These are phyloP conservation scores for Lacanobia wlatinum DNA, from an alignment of 2,888 invertebrate species.

Conservation along the genomic window DNA sequence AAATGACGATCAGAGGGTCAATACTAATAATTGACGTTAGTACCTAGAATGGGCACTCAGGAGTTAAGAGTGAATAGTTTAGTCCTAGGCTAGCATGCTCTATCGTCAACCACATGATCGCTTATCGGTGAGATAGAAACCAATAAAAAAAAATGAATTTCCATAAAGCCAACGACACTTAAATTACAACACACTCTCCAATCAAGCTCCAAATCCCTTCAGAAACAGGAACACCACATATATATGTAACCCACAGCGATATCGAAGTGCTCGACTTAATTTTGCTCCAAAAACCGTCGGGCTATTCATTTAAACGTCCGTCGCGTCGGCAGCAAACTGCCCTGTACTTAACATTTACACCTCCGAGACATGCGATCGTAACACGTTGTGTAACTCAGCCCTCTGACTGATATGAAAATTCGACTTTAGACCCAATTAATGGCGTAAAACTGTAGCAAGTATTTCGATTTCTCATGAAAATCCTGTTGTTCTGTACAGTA, in stretches of 20 bases:
- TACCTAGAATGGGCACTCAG: no score
- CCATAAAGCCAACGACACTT: background rate
- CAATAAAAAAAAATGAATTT: background rate
- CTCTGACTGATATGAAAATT: conserved; percentile 66
- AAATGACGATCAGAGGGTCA: background rate
- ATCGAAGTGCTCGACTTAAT: conserved; percentile 56
- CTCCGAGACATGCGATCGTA: conserved; percentile 69
- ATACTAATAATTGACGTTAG: no score
- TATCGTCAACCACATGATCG: background rate
- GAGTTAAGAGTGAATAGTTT: no score
- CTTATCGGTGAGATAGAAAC: background rate
- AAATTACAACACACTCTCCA: conserved; percentile 16
- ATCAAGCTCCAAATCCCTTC: conserved; percentile 26
- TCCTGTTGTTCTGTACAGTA: no score
- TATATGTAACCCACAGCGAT: conserved; percentile 40
- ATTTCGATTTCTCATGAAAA: background rate
- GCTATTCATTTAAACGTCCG: conserved; percentile 63
- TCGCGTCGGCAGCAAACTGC: conserved; percentile 46
- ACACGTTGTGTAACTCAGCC: conserved; percentile 64
- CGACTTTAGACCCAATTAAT: conserved; percentile 58
- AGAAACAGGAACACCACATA: conserved; percentile 36
- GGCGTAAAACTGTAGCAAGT: background rate
- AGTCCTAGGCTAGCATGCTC: no score
- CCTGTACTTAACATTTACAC: conserved; percentile 71
- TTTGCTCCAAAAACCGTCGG: conserved; percentile 63